Conservation (phyloP, 2,888 invertebrate species). For the Lycaena phlaeas region DNA sequence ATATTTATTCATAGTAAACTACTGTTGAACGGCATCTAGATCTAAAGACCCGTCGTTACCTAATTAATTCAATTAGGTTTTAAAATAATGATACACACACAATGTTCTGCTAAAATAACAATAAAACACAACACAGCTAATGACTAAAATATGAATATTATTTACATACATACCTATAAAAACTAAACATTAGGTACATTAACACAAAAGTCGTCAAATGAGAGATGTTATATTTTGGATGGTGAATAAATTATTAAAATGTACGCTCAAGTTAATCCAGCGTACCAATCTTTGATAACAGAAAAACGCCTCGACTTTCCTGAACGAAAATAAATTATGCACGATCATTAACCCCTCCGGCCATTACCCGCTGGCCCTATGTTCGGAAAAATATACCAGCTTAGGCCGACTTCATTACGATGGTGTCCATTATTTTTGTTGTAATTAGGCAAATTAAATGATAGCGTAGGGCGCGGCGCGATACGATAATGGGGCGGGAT, state of each 20-base stretch:
- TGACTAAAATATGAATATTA: no score
- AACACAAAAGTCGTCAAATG: no score
- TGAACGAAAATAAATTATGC: neutral
- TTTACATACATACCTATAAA: no score
- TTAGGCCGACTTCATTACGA: slow-evolving; percentile 38
- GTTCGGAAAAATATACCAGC: slow-evolving; percentile 15
- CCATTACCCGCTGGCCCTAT: slow-evolving; percentile 7
- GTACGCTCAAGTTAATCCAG: neutral
- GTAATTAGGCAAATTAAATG: slow-evolving; percentile 64
- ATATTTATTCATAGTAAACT: no score
- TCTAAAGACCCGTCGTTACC: no score
- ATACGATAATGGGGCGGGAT: slow-evolving; percentile 21
- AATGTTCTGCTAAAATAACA: no score
- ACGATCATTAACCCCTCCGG: neutral
- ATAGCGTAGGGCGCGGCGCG: slow-evolving; percentile 30
- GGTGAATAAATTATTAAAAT: neutral
- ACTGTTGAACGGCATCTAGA: no score
- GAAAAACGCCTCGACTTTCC: neutral
- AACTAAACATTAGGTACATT: no score
- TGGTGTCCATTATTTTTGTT: slow-evolving; percentile 56
- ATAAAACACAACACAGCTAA: no score
- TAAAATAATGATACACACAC: no score
- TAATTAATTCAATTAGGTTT: no score
- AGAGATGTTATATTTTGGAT: no score
- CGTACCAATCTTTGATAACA: neutral